Percentiles rank a stretch among this genome's conserved stretches.
Evolutionary conservation across 2,888 invertebrate genomes (phyloP).

Genomic region (Magallana nippona): DNA sequence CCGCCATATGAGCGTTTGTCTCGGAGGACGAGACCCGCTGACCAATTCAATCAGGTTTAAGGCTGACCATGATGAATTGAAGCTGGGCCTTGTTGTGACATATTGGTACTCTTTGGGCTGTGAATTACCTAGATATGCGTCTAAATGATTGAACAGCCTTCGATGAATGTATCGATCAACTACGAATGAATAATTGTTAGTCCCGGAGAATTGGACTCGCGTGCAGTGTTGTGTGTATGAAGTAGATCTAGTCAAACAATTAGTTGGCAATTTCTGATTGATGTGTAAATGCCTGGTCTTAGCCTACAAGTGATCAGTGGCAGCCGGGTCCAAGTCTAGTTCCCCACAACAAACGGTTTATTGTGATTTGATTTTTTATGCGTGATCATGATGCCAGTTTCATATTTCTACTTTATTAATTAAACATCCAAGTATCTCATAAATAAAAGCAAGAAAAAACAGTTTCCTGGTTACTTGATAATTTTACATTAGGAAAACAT

Average conservation of each 20-base stretch:
- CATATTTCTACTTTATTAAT: too few species aligned
- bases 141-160: conserved; percentile 27
- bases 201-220: conserved; percentile 6
- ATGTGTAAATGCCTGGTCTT: conserved; percentile 4
- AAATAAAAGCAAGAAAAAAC: too few species aligned
- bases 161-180: conserved; percentile 27
- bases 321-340: neutral
- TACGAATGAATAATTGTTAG: conserved; percentile 26
- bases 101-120: conserved; percentile 27
- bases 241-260: conserved; percentile 22
- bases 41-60: neutral
- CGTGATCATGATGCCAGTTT: too few species aligned
- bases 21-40: neutral
- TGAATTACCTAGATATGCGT: conserved; percentile 14
- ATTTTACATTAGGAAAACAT: too few species aligned
- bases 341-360: neutral
- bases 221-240: conserved; percentile 13
- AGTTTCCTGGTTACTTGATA: too few species aligned
- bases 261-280: conserved; percentile 20
- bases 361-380: neutral
- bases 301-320: neutral
- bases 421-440: too few species aligned
- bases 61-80: conserved; percentile 11
- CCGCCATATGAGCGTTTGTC: neutral
- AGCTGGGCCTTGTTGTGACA: conserved; percentile 17